Conservation (phyloP, 1,140 invertebrate genomes). For the Drosophila jambulina region DNA sequence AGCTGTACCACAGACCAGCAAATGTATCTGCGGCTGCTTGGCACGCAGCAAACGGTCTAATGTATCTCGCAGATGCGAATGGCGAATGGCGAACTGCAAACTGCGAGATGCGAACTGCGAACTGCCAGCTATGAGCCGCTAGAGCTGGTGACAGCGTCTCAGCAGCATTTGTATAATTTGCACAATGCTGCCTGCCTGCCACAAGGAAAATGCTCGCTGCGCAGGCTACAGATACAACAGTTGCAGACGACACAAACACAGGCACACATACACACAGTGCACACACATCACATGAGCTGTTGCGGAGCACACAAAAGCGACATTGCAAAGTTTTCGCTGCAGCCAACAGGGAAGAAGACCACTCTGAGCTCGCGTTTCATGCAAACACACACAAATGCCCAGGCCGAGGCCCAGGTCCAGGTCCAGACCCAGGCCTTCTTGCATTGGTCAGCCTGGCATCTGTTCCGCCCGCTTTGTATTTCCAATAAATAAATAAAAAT, state of each 20-base stretch:
- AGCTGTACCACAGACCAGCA: conserved; percentile 19
- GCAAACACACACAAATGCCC: conserved; percentile 29
- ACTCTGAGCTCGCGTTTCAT: conserved; percentile 37
- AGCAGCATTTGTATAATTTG: conserved; percentile 72
- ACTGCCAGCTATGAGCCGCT: conserved; percentile 21
- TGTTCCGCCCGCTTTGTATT: conserved; percentile 2
- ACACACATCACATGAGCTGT: conserved; percentile 27
- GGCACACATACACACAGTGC: conserved; percentile 15
- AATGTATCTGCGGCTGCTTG: conserved; percentile 42
- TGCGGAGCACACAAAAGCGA: conserved; percentile 49
- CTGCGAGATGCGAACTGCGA: conserved; percentile 29
- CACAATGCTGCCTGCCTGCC: conserved; percentile 58
- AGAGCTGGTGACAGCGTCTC: conserved; percentile 65
- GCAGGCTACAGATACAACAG: conserved; percentile 64
- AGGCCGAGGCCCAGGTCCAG: neutral
- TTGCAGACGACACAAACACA: conserved; percentile 42
- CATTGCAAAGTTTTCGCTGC: conserved; percentile 59
- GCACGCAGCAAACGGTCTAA: conserved; percentile 57
- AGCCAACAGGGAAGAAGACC: conserved; percentile 15
- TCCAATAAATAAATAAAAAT: conserved; percentile 14
- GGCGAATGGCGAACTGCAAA: conserved; percentile 15
- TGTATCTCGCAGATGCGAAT: conserved; percentile 67
- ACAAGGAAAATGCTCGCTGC: conserved; percentile 71
- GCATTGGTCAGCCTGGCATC: conserved; percentile 24
- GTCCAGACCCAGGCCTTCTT: neutral